Percentiles rank a stretch among this genome's conserved stretches.
Evolutionary conservation across 1,140 invertebrate species (phyloP).

Genomic region (Belonocnema kinseyi): DNA sequence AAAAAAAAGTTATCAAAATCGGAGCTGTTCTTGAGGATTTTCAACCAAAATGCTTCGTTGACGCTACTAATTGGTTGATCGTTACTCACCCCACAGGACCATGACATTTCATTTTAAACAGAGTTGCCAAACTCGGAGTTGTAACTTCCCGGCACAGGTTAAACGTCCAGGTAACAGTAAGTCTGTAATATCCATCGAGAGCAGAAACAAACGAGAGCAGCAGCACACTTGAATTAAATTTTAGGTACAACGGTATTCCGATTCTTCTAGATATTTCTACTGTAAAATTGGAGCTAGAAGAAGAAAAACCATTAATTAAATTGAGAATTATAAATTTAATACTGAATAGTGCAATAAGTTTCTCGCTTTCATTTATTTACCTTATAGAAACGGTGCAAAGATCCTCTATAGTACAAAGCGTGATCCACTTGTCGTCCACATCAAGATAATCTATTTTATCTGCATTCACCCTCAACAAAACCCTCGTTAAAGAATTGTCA

Average conservation of each 20-base stretch:
- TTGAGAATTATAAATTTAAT: conserved; percentile 17
- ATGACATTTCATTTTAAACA: conserved; percentile 88
- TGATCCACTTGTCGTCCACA: conserved; percentile 79
- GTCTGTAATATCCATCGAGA: conserved; percentile 91
- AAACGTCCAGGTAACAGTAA: conserved; percentile 92
- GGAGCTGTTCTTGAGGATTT: too few relatives aligned
- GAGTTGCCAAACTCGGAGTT: conserved; percentile 84
- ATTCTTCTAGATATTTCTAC: conserved; percentile 86
- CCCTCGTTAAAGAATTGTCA: conserved; percentile 63
- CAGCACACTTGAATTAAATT: conserved; percentile 78
- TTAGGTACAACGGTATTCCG: conserved; percentile 86
- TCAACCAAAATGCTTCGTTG: too few relatives aligned
- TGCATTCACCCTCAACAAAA: conserved; percentile 77
- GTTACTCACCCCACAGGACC: conserved; percentile 87
- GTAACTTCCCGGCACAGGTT: conserved; percentile 88
- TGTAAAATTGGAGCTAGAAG: conserved; percentile 77
- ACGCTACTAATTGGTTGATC: too few relatives aligned
- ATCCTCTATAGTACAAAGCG: conserved; percentile 88
- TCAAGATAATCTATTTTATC: conserved; percentile 85
- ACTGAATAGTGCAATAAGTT: conserved; percentile 8
- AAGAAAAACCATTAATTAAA: conserved; percentile 11
- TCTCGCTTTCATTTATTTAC: conserved; percentile 45
- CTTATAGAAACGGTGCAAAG: conserved; percentile 86
- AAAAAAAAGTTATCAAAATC: too few relatives aligned
- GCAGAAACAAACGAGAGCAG: conserved; percentile 89